Evolutionary conservation across 2,797 vertebrate genomes (phyloP).

Genomic region (Morus bassanus): DNA sequence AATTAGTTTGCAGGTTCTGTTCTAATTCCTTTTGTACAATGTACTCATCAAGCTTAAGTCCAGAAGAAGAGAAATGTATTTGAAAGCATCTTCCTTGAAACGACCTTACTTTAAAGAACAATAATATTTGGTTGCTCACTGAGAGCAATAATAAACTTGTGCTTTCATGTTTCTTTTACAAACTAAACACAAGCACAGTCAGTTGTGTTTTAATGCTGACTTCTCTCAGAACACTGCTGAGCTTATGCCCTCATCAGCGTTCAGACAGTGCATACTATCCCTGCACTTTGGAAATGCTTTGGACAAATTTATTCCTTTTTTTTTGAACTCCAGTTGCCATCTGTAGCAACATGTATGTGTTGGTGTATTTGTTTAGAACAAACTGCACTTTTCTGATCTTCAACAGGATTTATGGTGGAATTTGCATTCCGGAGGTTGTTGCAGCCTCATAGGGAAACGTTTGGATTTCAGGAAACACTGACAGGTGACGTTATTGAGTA

Average conservation of each 20-base stretch:
- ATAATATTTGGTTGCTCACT: neutral
- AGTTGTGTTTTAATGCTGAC: neutral
- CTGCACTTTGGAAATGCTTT: neutral
- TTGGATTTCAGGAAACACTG: neutral
- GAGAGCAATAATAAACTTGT: neutral
- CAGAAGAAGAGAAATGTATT: neutral
- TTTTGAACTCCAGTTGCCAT: neutral
- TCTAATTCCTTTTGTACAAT: neutral
- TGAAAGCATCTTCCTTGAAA: neutral
- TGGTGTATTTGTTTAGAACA: neutral
- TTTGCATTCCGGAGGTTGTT: neutral
- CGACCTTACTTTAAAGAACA: neutral
- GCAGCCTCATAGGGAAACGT: neutral
- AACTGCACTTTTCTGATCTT: neutral
- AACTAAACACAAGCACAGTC: neutral
- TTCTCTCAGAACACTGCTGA: neutral
- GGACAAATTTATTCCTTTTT: neutral
- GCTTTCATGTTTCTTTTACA: neutral
- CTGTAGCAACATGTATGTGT: neutral
- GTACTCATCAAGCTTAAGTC: neutral
- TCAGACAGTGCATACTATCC: neutral
- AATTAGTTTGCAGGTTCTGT: neutral
- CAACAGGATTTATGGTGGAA: neutral
- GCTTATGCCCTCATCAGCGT: neutral
- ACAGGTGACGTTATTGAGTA: neutral